Evolutionary conservation across 2,797 vertebrate genomes (phyloP).

Genomic region (Ara ararauna): DNA sequence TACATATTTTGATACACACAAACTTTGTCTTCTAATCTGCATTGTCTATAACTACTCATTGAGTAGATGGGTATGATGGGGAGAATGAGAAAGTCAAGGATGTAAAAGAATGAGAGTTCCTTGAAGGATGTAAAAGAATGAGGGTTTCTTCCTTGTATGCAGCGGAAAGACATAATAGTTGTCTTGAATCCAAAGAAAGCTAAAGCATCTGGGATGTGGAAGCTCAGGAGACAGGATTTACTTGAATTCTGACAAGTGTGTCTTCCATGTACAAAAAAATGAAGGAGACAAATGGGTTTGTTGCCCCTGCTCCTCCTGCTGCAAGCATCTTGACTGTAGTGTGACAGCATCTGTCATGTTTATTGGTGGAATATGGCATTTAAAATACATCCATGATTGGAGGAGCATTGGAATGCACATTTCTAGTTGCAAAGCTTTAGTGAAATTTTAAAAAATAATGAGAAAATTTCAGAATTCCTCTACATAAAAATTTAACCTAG

Average conservation of each 20-base stretch:
- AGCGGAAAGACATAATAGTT: background rate
- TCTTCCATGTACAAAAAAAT: background rate
- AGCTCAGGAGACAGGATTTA: background rate
- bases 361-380: background rate
- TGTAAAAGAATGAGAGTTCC: background rate
- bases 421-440: background rate
- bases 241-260: background rate
- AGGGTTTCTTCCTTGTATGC: background rate
- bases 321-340: background rate
- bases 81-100: background rate
- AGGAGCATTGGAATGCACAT: background rate
- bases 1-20: background rate
- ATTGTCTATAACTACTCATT: rapidly evolving
- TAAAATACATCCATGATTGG: background rate
- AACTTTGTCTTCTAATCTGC: background rate
- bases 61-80: background rate
- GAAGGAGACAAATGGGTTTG: background rate
- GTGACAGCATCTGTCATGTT: background rate
- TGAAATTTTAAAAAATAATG: background rate
- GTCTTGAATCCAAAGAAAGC: background rate
- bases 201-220: background rate
- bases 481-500: background rate
- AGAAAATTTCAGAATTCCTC: background rate
- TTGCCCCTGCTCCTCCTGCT: background rate
- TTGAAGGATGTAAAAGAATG: background rate